phyloP scores from a whole-genome alignment of 2,797 vertebrate species.

The Gila robusta region DNA sequence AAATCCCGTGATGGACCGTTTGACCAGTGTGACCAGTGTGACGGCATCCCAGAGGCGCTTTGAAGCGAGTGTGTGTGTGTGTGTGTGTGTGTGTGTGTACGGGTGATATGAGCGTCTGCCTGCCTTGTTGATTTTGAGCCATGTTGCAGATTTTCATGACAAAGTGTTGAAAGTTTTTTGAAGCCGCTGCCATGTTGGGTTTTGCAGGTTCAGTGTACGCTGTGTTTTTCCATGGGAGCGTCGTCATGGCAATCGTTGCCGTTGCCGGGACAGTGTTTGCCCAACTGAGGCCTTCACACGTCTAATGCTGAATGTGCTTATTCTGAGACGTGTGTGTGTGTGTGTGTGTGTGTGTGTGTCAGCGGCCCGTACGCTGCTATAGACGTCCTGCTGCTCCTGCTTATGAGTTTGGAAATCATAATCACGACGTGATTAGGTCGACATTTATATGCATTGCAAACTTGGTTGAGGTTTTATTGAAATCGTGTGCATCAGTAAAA shows the following conservation, averaged over 20 bases:
- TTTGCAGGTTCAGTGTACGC: constrained; percentile 19
- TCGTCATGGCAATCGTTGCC: constrained; percentile 56
- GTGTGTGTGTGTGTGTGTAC: background rate
- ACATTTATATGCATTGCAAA: no score
- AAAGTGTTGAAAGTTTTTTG: constrained; percentile 61
- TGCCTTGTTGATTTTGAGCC: constrained; percentile 56
- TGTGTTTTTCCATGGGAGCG: constrained; percentile 33
- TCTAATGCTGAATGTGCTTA: constrained; percentile 58
- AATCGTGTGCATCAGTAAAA: no score
- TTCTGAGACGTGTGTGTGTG: no score
- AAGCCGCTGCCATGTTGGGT: constrained; percentile 33
- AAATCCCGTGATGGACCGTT: constrained; percentile 50
- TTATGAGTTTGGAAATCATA: no score
- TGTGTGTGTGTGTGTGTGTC: no score
- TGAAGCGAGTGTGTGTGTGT: constrained; percentile 29
- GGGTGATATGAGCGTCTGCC: constrained; percentile 22
- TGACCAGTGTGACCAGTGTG: constrained; percentile 36
- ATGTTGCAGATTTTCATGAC: constrained; percentile 67
- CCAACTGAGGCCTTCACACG: constrained; percentile 54
- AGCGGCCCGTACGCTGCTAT: no score
- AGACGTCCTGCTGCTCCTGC: no score
- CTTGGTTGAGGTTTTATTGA: no score
- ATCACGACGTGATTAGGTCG: no score
- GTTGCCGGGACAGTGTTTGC: constrained; percentile 58
- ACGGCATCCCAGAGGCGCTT: constrained; percentile 32